Evolutionary conservation across 2,888 invertebrate species (phyloP).

Genomic region (Agrochola litura): DNA sequence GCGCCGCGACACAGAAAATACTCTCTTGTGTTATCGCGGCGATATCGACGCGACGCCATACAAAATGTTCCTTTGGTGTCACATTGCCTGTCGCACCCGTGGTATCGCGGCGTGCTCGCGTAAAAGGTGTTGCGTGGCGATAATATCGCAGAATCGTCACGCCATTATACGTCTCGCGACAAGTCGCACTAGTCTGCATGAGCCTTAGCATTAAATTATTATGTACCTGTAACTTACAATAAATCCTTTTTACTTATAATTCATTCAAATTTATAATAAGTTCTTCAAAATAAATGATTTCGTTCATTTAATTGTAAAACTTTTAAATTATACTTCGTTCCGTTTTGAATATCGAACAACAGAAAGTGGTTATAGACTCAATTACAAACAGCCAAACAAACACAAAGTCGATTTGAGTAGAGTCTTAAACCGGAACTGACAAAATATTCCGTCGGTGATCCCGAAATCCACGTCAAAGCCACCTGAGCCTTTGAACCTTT

Average conservation of each 20-base stretch:
- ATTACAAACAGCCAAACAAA: constrained; percentile 55
- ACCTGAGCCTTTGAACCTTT: constrained; percentile 57
- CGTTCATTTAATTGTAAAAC: constrained; percentile 45
- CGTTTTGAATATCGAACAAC: constrained; percentile 34
- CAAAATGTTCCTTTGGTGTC: no score
- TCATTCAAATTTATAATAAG: constrained; percentile 4
- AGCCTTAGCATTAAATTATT: no score
- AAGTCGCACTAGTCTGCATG: no score
- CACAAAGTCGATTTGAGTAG: constrained; percentile 57
- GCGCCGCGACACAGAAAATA: no score
- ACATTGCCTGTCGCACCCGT: no score
- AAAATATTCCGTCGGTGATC: constrained; percentile 58
- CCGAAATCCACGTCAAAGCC: constrained; percentile 49
- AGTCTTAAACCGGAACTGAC: constrained; percentile 49
- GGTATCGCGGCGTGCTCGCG: no score
- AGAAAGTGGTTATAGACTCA: constrained; percentile 50
- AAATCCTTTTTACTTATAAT: constrained; percentile 6
- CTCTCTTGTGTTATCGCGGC: no score
- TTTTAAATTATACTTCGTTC: constrained; percentile 49
- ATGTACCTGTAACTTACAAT: constrained; percentile 1
- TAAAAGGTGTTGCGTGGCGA: no score
- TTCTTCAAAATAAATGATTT: constrained; percentile 40
- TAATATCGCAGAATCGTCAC: no score
- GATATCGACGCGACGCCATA: no score
- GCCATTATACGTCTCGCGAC: no score